Conservation (phyloP, 2,113 vertebrate species). For the Corythaeola cristata region DNA sequence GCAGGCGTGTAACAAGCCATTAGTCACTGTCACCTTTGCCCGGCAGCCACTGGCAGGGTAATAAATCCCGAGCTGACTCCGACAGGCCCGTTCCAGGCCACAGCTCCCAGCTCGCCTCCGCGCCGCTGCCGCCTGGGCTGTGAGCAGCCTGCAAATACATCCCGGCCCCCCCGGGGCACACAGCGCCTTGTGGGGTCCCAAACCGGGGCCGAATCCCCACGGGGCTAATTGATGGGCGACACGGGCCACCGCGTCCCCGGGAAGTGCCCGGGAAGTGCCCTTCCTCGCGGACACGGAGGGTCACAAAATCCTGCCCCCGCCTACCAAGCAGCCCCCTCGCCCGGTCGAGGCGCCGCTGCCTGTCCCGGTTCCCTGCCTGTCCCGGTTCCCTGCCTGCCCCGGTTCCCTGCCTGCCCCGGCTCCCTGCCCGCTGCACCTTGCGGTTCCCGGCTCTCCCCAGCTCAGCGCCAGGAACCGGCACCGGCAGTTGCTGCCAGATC, state of each 20-base stretch:
- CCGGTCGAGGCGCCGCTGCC: too few species aligned
- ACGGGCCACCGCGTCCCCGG: fast-evolving
- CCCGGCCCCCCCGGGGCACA: not conserved
- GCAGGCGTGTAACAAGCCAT: conserved; percentile 76
- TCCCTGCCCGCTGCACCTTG: conserved; percentile 27
- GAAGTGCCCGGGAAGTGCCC: not conserved
- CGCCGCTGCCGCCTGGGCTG: not conserved
- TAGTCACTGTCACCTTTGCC: conserved; percentile 75
- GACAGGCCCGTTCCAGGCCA: conserved; percentile 51
- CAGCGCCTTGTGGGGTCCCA: not conserved
- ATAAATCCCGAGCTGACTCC: conserved; percentile 33
- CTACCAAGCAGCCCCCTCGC: not conserved
- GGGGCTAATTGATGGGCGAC: not conserved
- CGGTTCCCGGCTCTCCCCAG: not conserved
- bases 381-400: too few species aligned
- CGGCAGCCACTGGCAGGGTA: conserved; percentile 56
- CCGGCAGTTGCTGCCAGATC: not conserved
- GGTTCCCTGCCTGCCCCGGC: not conserved
- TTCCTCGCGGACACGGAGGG: not conserved
- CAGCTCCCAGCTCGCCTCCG: conserved; percentile 3
- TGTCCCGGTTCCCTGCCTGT: not conserved
- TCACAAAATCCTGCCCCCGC: not conserved
- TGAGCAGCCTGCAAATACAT: conserved; percentile 61
- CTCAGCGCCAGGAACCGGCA: not conserved
- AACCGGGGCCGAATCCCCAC: not conserved